Conservation (phyloP, 2,797 vertebrate species). For the Muscicapa comitata region DNA sequence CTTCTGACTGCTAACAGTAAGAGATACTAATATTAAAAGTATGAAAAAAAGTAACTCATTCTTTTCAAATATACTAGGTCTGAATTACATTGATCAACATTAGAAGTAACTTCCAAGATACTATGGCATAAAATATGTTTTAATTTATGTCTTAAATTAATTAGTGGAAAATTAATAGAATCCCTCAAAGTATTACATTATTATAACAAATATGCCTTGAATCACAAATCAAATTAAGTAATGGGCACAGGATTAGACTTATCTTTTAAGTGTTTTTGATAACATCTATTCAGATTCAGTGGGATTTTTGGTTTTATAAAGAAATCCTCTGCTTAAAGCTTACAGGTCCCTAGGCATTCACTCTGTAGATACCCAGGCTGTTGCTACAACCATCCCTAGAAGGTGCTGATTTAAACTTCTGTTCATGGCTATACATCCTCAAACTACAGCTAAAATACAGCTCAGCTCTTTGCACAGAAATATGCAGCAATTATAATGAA, state of each 20-base stretch:
- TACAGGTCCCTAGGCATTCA: background rate
- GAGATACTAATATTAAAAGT: background rate
- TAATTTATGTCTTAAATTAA: background rate
- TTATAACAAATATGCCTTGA: background rate
- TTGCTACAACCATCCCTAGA: background rate
- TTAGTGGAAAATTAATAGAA: background rate
- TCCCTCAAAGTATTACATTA: background rate
- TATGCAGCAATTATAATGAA: background rate
- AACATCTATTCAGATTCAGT: background rate
- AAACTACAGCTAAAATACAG: background rate
- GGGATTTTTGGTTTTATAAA: background rate
- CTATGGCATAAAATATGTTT: background rate
- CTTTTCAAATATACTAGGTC: background rate
- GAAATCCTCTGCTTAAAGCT: background rate
- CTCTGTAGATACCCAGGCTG: background rate
- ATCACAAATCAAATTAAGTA: background rate
- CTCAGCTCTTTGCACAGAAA: slow-evolving; percentile 11
- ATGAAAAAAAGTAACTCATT: background rate
- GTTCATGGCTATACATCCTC: background rate
- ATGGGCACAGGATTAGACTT: background rate
- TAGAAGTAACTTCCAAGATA: background rate
- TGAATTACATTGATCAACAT: background rate
- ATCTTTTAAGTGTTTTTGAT: background rate
- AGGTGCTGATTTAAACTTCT: background rate
- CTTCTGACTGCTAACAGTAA: background rate